Evolutionary conservation across 2,888 invertebrate species (phyloP).

Genomic region (Apodemia duryi): DNA sequence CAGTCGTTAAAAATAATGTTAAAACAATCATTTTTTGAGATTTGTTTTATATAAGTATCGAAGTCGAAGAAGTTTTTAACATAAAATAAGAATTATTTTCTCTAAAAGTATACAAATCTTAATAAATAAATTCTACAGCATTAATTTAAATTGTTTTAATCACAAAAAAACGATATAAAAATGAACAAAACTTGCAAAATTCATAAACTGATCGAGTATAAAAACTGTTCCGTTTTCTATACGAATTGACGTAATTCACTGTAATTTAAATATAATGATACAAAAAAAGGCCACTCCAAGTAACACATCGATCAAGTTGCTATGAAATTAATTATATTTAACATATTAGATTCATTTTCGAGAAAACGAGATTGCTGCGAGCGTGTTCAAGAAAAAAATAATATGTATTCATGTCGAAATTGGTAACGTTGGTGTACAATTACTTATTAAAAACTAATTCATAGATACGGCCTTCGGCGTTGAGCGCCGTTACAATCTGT

Average conservation of each 20-base stretch:
- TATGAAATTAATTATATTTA: constrained; percentile 75
- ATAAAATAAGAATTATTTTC: not conserved
- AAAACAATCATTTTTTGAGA: too few species aligned
- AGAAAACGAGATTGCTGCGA: constrained; percentile 71
- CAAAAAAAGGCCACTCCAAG: constrained; percentile 50
- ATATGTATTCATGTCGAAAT: constrained; percentile 71
- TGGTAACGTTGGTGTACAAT: constrained; percentile 70
- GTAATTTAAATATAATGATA: constrained; percentile 75
- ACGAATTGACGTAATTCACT: constrained; percentile 65
- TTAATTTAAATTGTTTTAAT: constrained; percentile 19
- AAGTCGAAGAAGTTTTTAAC: too few species aligned
- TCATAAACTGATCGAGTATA: constrained; percentile 54
- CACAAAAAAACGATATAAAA: constrained; percentile 55
- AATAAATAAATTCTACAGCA: not conserved
- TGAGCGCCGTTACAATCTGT: constrained; percentile 24
- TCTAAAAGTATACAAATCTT: not conserved
- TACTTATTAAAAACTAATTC: constrained; percentile 62
- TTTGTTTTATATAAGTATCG: too few species aligned
- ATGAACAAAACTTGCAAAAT: constrained; percentile 53
- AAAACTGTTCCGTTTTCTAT: constrained; percentile 59
- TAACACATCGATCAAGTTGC: constrained; percentile 73
- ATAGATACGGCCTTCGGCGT: constrained; percentile 51
- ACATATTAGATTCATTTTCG: constrained; percentile 76
- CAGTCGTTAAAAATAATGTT: too few species aligned
- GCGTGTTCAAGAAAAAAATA: constrained; percentile 54